phyloP scores from a whole-genome alignment of 2,888 invertebrate species.

The Prostheceraeus crozeri region DNA sequence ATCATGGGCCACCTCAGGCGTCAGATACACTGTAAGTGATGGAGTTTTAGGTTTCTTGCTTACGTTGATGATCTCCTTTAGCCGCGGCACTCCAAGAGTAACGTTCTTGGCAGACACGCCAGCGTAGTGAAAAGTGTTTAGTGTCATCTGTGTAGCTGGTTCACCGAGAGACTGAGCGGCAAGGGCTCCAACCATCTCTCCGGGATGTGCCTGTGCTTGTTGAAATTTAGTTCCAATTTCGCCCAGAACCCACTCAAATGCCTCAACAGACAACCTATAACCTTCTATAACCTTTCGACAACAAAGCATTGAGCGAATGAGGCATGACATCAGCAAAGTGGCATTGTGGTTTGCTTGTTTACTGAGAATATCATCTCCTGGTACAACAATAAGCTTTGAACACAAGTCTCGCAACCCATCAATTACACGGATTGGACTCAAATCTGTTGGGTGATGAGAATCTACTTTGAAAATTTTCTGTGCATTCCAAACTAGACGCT shows the following conservation, averaged over 20 bases:
- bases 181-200: slow-evolving; percentile 99
- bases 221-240: slow-evolving; percentile 98
- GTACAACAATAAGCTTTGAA: slow-evolving; percentile 57
- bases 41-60: slow-evolving; percentile 98
- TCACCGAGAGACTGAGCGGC: slow-evolving; percentile 98
- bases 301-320: slow-evolving; percentile 77
- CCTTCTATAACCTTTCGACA: slow-evolving; percentile 93
- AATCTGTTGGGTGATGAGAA: slow-evolving; percentile 79
- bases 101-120: slow-evolving; percentile 99
- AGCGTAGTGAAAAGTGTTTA: slow-evolving; percentile 99
- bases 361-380: slow-evolving; percentile 84
- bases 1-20: slow-evolving; percentile 92
- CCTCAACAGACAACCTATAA: slow-evolving; percentile 82
- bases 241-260: slow-evolving; percentile 98
- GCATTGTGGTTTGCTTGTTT: slow-evolving; percentile 95
- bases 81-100: slow-evolving; percentile 93
- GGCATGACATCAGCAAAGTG: slow-evolving; percentile 87
- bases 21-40: slow-evolving; percentile 91
- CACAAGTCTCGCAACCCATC: slow-evolving; percentile 72
- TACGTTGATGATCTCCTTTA: slow-evolving; percentile 88
- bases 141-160: slow-evolving; percentile 80
- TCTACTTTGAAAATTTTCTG: slow-evolving; percentile 99
- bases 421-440: slow-evolving; percentile 84
- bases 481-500: slow-evolving; percentile 98
- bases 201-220: slow-evolving; percentile 75